Evolutionary conservation across 2,113 vertebrate species (phyloP), one percentile per base, ranked within the genome.

Genomic region (Oncorhynchus keta): DNA sequence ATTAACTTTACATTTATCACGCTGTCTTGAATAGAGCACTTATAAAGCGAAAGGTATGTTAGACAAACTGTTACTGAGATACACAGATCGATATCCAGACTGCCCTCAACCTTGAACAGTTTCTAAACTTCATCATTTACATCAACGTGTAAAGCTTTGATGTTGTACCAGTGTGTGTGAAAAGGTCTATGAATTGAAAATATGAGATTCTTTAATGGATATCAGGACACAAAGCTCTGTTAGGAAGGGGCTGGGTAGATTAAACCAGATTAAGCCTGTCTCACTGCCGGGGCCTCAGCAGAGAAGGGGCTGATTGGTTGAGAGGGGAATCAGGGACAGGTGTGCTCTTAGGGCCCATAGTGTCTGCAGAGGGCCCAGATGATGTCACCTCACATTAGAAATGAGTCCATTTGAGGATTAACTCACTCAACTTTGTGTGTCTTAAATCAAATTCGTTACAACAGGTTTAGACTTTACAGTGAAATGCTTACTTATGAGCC

Each of bases 11-110:
- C 35, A 9, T 39, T 39, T 39, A 39, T 9, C 35, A 9, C 8
- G 8, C 35, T 8, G 8, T 39, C 35, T 39, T 39, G 35, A 39
- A 39, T 8, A 39, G 35, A 39, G 35, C 35, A 39, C 35, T 39
- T 39, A 39, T 39, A 39, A 39, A 39, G 35, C 7, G 83, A 87
- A 90, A 79, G 84, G 83, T 85, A 82, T 3, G 20, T 30, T 48
- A 48, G 4, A 18, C 2, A 14, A 3, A 39, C 8, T 76, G 55
- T 73, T 11, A 80, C 74, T 32, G 7, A 73, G 72, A 74, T 18
- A 65, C 8, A 18, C 18, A 35, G 55, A 30, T 28, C 28, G 49
- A 74, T 22, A 70, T 24, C 7, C 59, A n/a, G 59, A 22, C 16
- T 57, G 51, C 51, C 12, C 51, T 57, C 51, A 57, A 18, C 51